Conservation (phyloP, 2,113 vertebrate species). For the Eulacestoma nigropectus region DNA sequence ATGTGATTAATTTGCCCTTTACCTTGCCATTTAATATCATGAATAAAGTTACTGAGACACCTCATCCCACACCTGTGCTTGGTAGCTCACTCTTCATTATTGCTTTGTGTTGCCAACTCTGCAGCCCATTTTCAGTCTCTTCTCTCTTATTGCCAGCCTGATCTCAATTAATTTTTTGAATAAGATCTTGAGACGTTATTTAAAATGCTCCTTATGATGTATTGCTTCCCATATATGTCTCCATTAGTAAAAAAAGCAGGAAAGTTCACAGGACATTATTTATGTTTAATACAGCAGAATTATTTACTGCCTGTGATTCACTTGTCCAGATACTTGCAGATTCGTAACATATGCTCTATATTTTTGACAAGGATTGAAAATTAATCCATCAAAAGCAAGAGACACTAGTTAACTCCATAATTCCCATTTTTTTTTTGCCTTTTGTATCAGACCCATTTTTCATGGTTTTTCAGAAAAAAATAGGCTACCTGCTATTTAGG, state of each 20-base stretch:
- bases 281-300: neutral
- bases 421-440: neutral
- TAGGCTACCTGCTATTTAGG: neutral
- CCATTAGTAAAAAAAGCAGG: neutral
- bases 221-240: neutral
- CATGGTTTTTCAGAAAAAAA: neutral
- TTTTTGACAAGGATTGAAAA: neutral
- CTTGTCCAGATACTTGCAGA: neutral
- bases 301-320: neutral
- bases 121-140: neutral
- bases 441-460: neutral
- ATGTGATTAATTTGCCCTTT: slow-evolving; percentile 28
- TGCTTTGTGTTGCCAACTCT: neutral
- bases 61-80: neutral
- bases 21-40: neutral
- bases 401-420: neutral
- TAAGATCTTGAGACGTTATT: neutral
- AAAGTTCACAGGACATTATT: neutral
- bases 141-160: neutral
- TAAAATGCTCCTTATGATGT: neutral
- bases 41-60: neutral
- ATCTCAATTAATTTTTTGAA: neutral
- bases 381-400: neutral
- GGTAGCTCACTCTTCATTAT: neutral
- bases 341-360: neutral